Evolutionary conservation across 2,888 invertebrate genomes (phyloP).

Genomic region (Prionchulus punctatus): DNA sequence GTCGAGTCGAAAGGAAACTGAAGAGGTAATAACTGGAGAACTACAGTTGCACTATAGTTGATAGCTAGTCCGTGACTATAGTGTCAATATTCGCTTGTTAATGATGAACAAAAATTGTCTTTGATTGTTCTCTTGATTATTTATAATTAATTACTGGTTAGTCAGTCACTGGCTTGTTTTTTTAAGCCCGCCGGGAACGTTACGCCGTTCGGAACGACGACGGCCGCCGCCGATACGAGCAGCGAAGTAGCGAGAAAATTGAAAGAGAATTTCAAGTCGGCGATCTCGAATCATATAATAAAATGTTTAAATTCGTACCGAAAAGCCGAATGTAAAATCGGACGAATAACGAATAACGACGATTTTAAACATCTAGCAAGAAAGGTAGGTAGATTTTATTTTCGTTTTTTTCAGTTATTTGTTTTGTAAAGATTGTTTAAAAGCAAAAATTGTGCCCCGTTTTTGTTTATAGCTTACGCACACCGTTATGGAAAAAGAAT

Average conservation of each 20-base stretch:
- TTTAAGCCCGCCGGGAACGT: too few species aligned
- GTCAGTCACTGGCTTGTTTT: too few species aligned
- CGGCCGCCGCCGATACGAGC: slow-evolving; percentile 40
- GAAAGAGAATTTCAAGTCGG: slow-evolving; percentile 67
- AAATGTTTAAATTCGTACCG: slow-evolving; percentile 71
- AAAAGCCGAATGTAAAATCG: slow-evolving; percentile 63
- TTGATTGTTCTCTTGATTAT: too few species aligned
- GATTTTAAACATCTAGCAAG: slow-evolving; percentile 86
- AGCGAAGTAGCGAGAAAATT: slow-evolving; percentile 47
- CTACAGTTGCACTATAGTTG: too few species aligned
- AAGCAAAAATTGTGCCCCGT: not conserved
- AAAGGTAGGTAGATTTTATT: slow-evolving; percentile 41
- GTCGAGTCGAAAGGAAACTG: too few species aligned
- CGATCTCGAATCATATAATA: slow-evolving; percentile 55
- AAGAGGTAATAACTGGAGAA: too few species aligned
- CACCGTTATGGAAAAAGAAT: slow-evolving; percentile 81
- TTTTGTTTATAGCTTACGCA: slow-evolving; percentile 60
- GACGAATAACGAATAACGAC: slow-evolving; percentile 66
- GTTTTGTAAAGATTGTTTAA: not conserved
- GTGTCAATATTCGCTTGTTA: too few species aligned
- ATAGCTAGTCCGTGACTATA: too few species aligned
- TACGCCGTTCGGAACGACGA: slow-evolving; percentile 25
- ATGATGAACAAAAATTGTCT: too few species aligned
- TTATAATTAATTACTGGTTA: too few species aligned
- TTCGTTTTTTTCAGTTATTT: not conserved